Evolutionary conservation across 2,888 invertebrate species (phyloP).

Genomic region (Pammene aurita): DNA sequence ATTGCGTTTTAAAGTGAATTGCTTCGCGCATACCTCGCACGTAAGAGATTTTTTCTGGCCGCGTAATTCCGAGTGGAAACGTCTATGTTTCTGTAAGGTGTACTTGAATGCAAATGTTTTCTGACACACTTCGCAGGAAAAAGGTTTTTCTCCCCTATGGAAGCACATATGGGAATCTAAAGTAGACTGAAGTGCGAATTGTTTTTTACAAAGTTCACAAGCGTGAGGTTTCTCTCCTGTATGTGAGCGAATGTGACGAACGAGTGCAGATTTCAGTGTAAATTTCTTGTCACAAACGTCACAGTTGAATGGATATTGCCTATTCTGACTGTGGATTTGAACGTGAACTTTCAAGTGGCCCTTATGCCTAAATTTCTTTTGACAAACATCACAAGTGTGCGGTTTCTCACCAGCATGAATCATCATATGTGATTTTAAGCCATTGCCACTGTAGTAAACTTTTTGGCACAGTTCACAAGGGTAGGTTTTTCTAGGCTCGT

Average conservation of each 20-base stretch:
- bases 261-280: not conserved
- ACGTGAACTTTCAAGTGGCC: not conserved
- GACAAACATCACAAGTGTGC: conserved; percentile 11
- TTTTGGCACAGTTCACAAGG: conserved; percentile 11
- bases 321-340: conserved; percentile 5
- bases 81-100: conserved; percentile 4
- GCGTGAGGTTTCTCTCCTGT: conserved; percentile 12
- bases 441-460: conserved; percentile 7
- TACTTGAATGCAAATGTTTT: not conserved
- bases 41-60: conserved; percentile 2
- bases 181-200: conserved; percentile 2
- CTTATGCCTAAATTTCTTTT: conserved; percentile 4
- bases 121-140: conserved; percentile 5
- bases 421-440: conserved; percentile 15
- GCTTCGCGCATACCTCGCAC: conserved; percentile 19
- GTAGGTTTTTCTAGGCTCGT: conserved; percentile 1
- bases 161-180: conserved; percentile 10
- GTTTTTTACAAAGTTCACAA: conserved; percentile 16
- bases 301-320: conserved; percentile 9
- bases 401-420: conserved; percentile 20
- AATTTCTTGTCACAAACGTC: conserved; percentile 2
- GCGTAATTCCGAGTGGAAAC: not conserved
- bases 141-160: conserved; percentile 9
- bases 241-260: not conserved
- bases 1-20: conserved; percentile 7